A percentile compares a stretch with the other conserved stretches of the same genome.
Evolutionary conservation across 2,113 vertebrate genomes (phyloP).

Genomic region (Lepus americanus): DNA sequence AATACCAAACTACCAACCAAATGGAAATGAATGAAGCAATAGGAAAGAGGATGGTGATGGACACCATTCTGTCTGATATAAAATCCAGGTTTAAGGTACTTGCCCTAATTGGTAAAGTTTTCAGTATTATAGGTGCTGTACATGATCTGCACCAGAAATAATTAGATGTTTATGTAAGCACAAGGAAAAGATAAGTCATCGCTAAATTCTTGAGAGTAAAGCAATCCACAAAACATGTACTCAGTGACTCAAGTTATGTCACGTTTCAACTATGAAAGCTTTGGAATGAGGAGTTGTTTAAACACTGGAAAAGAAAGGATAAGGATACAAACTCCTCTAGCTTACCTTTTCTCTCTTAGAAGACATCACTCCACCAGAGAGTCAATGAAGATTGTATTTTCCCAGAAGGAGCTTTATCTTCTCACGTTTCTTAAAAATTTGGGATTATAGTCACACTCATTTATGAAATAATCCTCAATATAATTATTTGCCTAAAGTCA

Average conservation of each 20-base stretch:
- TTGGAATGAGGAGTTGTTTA: neutral
- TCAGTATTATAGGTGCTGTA: neutral
- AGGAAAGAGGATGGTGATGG: accelerated
- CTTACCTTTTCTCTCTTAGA: neutral
- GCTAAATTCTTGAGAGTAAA: neutral
- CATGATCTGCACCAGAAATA: neutral
- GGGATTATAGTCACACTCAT: neutral
- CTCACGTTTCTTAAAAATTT: neutral
- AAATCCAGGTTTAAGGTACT: neutral
- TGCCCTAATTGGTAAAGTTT: neutral
- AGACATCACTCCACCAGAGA: neutral
- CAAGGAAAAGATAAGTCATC: neutral
- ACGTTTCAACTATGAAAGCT: neutral
- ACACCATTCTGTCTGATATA: neutral
- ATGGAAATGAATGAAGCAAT: neutral
- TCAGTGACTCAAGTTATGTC: neutral
- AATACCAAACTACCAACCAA: neutral
- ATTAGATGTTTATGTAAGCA: neutral
- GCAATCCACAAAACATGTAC: neutral
- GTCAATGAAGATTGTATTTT: neutral
- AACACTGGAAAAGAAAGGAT: neutral
- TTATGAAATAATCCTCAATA: neutral
- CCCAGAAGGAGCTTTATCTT: neutral
- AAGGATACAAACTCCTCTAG: neutral
- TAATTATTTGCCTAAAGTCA: neutral